A percentile compares a stretch with the other conserved stretches of the same genome.
phyloP scores from a whole-genome alignment of 2,888 invertebrate species.

The Choristoneura rosaceana region DNA sequence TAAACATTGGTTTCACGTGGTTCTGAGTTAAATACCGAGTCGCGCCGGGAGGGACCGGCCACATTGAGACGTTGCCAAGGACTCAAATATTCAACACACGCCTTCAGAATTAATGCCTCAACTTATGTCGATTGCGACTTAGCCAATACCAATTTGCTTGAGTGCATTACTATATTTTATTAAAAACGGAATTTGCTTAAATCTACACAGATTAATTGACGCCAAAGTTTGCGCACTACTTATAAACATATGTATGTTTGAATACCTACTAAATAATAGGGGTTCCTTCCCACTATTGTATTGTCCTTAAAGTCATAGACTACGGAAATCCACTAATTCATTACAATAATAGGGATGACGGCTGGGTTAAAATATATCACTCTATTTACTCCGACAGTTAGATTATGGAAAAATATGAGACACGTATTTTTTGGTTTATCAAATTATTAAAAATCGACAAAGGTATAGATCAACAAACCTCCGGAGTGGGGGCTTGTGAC shows the following conservation, averaged over 20 bases:
- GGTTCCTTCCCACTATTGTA: not conserved
- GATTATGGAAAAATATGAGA: too few species aligned
- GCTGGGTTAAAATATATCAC: too few species aligned
- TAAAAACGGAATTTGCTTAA: slow-evolving; percentile 6
- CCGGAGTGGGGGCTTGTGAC: too few species aligned
- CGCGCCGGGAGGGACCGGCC: not conserved
- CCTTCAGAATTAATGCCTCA: slow-evolving; percentile 26
- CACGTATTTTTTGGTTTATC: too few species aligned
- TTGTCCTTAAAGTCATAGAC: not conserved
- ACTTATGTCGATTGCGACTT: slow-evolving; percentile 24
- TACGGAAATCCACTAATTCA: too few species aligned
- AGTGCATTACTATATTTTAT: not conserved
- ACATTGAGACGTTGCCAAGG: not conserved
- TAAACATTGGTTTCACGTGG: not conserved
- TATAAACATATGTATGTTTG: not conserved
- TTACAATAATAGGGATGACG: too few species aligned
- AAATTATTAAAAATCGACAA: too few species aligned
- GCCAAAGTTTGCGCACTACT: not conserved
- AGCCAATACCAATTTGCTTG: slow-evolving; percentile 10
- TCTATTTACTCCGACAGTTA: too few species aligned
- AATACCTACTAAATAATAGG: not conserved
- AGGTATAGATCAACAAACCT: too few species aligned
- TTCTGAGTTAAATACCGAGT: not conserved
- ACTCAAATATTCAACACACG: slow-evolving; percentile 22
- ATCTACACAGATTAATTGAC: slow-evolving; percentile 7